A percentile compares a stretch with the other conserved stretches of the same genome.
These are phyloP conservation scores for Mustelus asterias DNA, from an alignment of 2,113 vertebrate genomes.

Conservation along the genomic window DNA sequence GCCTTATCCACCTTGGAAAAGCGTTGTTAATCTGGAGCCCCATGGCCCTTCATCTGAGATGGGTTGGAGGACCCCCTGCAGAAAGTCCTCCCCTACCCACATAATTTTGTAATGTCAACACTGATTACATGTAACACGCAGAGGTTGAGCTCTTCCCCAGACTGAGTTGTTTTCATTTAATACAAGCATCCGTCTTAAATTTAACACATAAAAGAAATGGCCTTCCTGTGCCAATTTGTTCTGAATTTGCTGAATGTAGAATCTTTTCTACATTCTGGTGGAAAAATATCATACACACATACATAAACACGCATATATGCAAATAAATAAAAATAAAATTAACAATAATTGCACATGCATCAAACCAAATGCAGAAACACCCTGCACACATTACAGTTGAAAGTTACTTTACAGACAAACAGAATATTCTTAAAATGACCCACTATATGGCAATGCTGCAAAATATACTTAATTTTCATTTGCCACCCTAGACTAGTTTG, in stretches of 20 bases:
- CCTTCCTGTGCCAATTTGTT: background rate
- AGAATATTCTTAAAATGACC: slow-evolving; percentile 22
- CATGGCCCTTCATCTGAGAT: background rate
- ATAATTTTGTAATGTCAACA: background rate
- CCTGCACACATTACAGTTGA: background rate
- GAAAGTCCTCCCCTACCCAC: background rate
- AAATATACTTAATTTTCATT: slow-evolving; percentile 28
- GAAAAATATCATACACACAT: background rate
- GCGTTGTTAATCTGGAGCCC: background rate
- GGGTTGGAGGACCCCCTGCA: background rate
- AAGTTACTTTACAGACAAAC: background rate
- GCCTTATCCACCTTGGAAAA: background rate
- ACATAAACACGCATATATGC: background rate
- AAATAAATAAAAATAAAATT: slow-evolving; percentile 30
- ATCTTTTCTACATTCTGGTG: background rate
- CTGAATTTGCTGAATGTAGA: too few relatives aligned
- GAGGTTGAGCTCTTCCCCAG: background rate
- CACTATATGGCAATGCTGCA: slow-evolving; percentile 20
- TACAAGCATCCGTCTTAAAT: background rate
- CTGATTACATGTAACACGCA: background rate
- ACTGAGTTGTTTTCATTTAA: background rate
- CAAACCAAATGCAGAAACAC: background rate
- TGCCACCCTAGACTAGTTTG: slow-evolving; percentile 33
- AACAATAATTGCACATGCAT: background rate
- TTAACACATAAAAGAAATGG: background rate